Evolutionary conservation across 2,888 invertebrate genomes (phyloP).

Genomic region (Silvanus unidentatus): DNA sequence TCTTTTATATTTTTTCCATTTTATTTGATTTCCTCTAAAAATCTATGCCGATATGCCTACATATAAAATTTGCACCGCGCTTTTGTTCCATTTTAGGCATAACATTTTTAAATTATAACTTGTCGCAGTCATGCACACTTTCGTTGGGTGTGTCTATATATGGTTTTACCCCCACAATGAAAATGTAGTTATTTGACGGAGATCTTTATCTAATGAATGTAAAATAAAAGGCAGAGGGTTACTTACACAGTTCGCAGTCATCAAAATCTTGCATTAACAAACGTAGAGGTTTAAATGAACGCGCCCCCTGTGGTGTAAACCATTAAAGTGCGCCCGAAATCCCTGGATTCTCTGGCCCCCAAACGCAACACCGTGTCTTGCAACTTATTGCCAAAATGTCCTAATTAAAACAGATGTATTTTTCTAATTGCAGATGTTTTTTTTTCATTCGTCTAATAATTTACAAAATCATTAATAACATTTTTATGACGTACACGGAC

Average conservation of each 20-base stretch:
- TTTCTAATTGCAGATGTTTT: slow-evolving; percentile 31
- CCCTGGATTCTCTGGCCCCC: slow-evolving; percentile 26
- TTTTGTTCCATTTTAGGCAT: no score
- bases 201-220: slow-evolving; percentile 1
- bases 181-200: background rate
- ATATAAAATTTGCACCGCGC: no score
- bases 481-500: slow-evolving; percentile 6
- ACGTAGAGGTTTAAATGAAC: slow-evolving; percentile 34
- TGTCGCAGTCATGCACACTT: no score
- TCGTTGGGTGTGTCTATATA: no score
- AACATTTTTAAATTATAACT: no score
- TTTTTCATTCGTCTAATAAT: slow-evolving; percentile 12
- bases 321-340: slow-evolving; percentile 35
- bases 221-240: slow-evolving; percentile 1
- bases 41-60: no score
- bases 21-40: no score
- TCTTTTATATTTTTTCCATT: no score
- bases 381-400: slow-evolving; percentile 36
- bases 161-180: no score
- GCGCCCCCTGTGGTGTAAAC: slow-evolving; percentile 33
- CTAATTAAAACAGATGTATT: slow-evolving; percentile 45
- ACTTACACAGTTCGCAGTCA: background rate
- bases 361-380: slow-evolving; percentile 7
- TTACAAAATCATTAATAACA: no score
- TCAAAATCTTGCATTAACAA: slow-evolving; percentile 3